Evolutionary conservation across 1,140 invertebrate genomes (phyloP).

Genomic region (Ceratosolen fusciceps): DNA sequence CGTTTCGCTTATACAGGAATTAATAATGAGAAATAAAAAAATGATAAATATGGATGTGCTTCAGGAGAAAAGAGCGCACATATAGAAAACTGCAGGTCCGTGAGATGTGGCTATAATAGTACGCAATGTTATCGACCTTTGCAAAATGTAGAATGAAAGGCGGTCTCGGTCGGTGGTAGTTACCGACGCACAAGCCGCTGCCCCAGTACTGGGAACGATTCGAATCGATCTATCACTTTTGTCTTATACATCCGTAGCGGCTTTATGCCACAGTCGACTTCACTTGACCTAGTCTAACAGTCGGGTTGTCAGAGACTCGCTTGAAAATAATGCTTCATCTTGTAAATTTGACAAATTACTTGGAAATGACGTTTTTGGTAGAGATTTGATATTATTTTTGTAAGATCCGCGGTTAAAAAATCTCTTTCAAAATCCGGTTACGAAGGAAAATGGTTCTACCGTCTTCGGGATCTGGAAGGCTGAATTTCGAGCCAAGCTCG

Average conservation of each 20-base stretch:
- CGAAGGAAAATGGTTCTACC: conserved; percentile 37
- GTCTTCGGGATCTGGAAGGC: conserved; percentile 26
- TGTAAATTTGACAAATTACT: too few species aligned
- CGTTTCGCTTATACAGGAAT: too few species aligned
- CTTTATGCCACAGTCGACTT: background rate
- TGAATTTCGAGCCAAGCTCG: conserved; percentile 18
- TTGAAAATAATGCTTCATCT: too few species aligned
- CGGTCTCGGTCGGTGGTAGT: background rate
- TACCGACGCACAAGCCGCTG: background rate
- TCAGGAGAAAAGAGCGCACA: too few species aligned
- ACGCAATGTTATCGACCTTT: background rate
- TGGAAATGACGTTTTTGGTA: background rate
- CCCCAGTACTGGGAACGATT: background rate
- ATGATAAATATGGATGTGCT: too few species aligned
- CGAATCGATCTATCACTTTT: background rate
- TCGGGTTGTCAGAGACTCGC: background rate
- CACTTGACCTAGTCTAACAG: background rate
- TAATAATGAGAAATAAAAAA: too few species aligned
- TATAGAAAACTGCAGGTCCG: background rate
- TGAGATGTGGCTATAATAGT: background rate
- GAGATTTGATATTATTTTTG: background rate
- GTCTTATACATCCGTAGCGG: too few species aligned
- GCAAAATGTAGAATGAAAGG: background rate
- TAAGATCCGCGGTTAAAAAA: background rate
- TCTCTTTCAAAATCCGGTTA: background rate